phyloP scores from a whole-genome alignment of 2,888 invertebrate species.

The Chloroclysta siterata region DNA sequence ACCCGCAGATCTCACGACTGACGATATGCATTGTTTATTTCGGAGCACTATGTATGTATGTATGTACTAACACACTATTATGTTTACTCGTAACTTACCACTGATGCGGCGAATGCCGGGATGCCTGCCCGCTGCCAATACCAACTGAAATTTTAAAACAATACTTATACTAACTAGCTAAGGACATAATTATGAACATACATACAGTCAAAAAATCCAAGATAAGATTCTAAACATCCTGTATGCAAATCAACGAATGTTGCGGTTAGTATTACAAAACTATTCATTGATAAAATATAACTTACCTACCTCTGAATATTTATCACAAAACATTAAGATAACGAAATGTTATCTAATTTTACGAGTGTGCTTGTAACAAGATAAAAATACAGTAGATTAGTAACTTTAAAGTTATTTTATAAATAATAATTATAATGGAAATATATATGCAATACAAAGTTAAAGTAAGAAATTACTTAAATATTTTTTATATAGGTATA shows the following conservation, averaged over 20 bases:
- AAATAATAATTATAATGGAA: not conserved
- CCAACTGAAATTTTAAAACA: slow-evolving; percentile 70
- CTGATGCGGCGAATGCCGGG: slow-evolving; percentile 43
- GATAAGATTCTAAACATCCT: not conserved
- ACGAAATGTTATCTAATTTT: not conserved
- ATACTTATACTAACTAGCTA: not conserved
- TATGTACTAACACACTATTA: slow-evolving; percentile 69
- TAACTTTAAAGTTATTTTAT: not conserved
- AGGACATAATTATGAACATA: not conserved
- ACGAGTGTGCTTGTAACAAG: not conserved
- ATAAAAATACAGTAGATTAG: slow-evolving; percentile 1
- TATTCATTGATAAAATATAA: not conserved
- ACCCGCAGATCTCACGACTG: slow-evolving; percentile 19
- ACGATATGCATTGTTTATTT: slow-evolving; percentile 21
- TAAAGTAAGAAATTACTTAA: not conserved
- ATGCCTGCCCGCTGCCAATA: slow-evolving; percentile 45
- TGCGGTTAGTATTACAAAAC: not conserved
- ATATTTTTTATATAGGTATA: slow-evolving; percentile 42
- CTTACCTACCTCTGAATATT: not conserved
- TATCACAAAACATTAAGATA: not conserved
- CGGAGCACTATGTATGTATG: slow-evolving; percentile 53
- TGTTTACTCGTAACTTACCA: slow-evolving; percentile 78
- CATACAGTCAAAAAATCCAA: not conserved
- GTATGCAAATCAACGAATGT: not conserved
- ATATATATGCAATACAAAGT: not conserved